Evolutionary conservation across 1,140 invertebrate species (phyloP).

Genomic region (Pseudomyrmex dendroicus): DNA sequence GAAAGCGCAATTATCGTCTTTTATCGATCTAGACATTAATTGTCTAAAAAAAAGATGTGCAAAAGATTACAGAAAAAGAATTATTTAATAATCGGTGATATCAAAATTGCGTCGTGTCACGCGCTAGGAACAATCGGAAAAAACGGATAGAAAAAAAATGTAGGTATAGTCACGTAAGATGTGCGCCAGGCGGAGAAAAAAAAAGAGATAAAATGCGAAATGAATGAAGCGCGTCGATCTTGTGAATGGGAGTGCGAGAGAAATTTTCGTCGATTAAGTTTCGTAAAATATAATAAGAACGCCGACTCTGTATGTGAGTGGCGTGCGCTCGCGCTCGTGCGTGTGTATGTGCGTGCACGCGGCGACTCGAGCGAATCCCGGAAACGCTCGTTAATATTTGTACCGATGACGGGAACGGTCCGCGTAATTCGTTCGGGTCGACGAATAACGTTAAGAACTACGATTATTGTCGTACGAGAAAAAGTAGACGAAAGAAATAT

Average conservation of each 20-base stretch:
- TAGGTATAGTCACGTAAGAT: constrained; percentile 27
- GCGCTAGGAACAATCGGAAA: constrained; percentile 38
- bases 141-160: constrained; percentile 34
- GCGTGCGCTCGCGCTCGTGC: too few species aligned
- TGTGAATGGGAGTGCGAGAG: constrained; percentile 28
- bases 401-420: constrained; percentile 27
- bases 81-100: constrained; percentile 13
- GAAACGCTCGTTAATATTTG: constrained; percentile 36
- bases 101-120: constrained; percentile 9
- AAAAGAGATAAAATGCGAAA: constrained; percentile 33
- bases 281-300: constrained; percentile 62
- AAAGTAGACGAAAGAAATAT: constrained; percentile 47
- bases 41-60: not conserved
- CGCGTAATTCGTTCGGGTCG: constrained; percentile 67
- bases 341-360: not conserved
- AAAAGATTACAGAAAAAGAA: not conserved
- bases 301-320: constrained; percentile 41
- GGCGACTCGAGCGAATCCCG: constrained; percentile 65
- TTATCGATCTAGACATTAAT: not conserved
- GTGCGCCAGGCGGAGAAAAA: not conserved
- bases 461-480: constrained; percentile 62
- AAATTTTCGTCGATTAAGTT: constrained; percentile 64
- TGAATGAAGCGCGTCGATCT: constrained; percentile 4
- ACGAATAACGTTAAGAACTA: constrained; percentile 65
- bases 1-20: constrained; percentile 12